Conservation (phyloP, 2,797 vertebrate species). For the Pseudochromis fuscus region DNA sequence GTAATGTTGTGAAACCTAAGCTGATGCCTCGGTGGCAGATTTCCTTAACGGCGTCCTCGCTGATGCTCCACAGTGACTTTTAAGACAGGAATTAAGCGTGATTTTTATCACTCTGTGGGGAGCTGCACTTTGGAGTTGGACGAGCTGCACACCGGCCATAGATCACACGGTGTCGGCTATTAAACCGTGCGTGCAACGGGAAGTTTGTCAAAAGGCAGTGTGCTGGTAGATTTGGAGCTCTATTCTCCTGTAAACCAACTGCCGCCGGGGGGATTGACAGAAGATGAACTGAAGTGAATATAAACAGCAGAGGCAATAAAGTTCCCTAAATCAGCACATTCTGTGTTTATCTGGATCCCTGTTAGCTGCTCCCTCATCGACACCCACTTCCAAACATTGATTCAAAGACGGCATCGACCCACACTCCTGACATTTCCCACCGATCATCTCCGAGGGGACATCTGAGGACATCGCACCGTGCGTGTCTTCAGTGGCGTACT, state of each 20-base stretch:
- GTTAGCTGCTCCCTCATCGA: conserved; percentile 23
- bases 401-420: conserved; percentile 27
- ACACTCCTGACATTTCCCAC: background rate
- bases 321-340: conserved; percentile 43
- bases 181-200: conserved; percentile 27
- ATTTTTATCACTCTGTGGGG: conserved; percentile 53
- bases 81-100: conserved; percentile 40
- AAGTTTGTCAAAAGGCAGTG: conserved; percentile 52
- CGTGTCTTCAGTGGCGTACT: background rate
- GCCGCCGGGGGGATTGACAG: conserved; percentile 34
- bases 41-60: conserved; percentile 41
- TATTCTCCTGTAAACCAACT: conserved; percentile 47
- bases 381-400: conserved; percentile 11
- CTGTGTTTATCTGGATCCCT: conserved; percentile 9
- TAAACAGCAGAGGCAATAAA: conserved; percentile 48
- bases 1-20: conserved; percentile 79
- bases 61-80: conserved; percentile 58
- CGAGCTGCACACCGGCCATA: conserved; percentile 17
- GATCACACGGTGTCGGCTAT: conserved; percentile 41
- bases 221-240: conserved; percentile 44
- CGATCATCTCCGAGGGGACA: conserved; percentile 10
- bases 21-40: conserved; percentile 62
- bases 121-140: conserved; percentile 44
- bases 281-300: conserved; percentile 44
- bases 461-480: conserved; percentile 6